These are phyloP conservation scores for Microtus ochrogaster DNA, from an alignment of 2,113 vertebrate species.

Conservation along the genomic window DNA sequence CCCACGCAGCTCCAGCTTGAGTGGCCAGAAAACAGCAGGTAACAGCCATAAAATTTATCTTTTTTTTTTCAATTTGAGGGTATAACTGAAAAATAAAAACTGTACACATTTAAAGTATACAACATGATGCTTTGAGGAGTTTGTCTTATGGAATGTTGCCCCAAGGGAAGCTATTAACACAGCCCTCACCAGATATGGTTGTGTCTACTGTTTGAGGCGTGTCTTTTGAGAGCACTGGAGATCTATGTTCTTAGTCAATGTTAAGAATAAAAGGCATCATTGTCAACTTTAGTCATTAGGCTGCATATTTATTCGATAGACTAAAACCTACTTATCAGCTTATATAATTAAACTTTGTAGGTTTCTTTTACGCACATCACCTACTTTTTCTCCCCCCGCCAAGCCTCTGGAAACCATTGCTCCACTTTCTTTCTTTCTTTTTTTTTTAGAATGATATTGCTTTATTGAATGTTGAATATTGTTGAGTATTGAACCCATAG, in stretches of 20 bases:
- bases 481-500: not conserved
- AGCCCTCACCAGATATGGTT: not conserved
- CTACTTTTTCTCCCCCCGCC: not conserved
- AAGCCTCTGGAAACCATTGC: not conserved
- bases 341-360: not conserved
- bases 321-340: not conserved
- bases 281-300: not conserved
- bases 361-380: not conserved
- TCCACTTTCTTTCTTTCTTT: too few relatives aligned
- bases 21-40: not conserved
- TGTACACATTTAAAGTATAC: not conserved
- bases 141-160: not conserved
- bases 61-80: not conserved
- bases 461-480: not conserved
- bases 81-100: not conserved
- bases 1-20: not conserved
- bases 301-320: not conserved
- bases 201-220: too few relatives aligned
- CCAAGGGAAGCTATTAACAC: not conserved
- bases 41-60: not conserved
- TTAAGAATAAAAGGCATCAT: not conserved
- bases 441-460: not conserved
- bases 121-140: not conserved
- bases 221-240: not conserved
- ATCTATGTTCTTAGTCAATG: not conserved